Conservation (phyloP, 2,113 vertebrate species). For the Notechis scutatus region DNA sequence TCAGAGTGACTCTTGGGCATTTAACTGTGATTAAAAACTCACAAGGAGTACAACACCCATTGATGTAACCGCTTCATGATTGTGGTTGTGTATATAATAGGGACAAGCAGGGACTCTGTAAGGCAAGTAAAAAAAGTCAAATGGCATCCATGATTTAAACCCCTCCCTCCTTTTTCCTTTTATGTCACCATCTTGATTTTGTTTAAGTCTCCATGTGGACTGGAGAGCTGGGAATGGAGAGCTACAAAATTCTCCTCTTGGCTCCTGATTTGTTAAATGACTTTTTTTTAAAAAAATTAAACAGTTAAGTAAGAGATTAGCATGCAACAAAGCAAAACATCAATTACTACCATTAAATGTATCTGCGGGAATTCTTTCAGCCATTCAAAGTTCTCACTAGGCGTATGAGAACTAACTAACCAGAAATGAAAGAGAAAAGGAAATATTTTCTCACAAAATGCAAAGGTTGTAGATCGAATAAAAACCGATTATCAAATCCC, state of each 20-base stretch:
- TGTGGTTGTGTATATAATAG: neutral
- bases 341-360: neutral
- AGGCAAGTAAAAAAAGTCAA: neutral
- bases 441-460: neutral
- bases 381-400: neutral
- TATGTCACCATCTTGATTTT: neutral
- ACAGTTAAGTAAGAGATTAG: neutral
- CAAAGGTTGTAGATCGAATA: neutral
- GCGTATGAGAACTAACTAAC: neutral
- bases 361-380: neutral
- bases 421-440: rapidly evolving
- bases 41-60: neutral
- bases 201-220: neutral
- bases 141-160: neutral
- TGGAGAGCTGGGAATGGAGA: neutral
- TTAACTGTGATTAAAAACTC: neutral
- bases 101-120: neutral
- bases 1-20: neutral
- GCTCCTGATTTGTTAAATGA: neutral
- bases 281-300: neutral
- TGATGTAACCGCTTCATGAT: neutral
- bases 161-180: neutral
- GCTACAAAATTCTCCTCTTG: neutral
- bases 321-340: neutral
- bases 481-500: neutral